Base-by-base conservation (phyloP, 2,113 vertebrate species). In the Camelus bactrianus region DNA sequence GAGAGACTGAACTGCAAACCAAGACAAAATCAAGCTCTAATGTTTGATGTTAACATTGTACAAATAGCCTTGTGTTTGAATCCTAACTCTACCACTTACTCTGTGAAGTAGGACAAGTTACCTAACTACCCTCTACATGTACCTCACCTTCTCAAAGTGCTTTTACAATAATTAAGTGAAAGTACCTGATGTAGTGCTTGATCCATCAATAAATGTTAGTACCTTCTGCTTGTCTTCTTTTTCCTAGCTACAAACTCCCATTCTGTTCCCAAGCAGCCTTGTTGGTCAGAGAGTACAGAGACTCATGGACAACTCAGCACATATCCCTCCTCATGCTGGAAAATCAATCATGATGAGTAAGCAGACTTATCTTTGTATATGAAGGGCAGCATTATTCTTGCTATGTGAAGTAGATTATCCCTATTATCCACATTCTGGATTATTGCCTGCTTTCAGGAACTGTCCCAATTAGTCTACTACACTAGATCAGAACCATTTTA, bases 291-390 rank as follows among this genome's bases (percentile, higher is more conserved):
- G 58, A 94, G 77, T 93, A 89, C 9, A 85, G 64, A 90, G 32
- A 91, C 67, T 91, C 76, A 86, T n/a, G 50, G 88, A 95, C 95
- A 91, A 92, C 54, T 96, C 93, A 97, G 96, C 93, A 96, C 60
- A 97, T 93, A 93, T 65, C 56, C 76, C 67, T 94, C 67, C 83
- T 91, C 65, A 28, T 12, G 30, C 80, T 84, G 83, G 54, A 93
- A 95, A 97, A 96, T 86, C 91, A 95, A 80, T 91, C 84, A 85
- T 81, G 91, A 93, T 97, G 95, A 97, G 76, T 95, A 97, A 96
- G 95, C 96, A 96, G 89, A 84, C 73, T 89, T 83, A 97, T 77
- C 76, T 96, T 76, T 95, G 87, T 69, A 93, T 93, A 97, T 81
- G 92, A 97, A 97, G 58, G 76, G 50, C 92, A 88, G 93, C 77